Conservation (phyloP, 2,797 vertebrate genomes). For the Rhabdophis nuchalis region DNA sequence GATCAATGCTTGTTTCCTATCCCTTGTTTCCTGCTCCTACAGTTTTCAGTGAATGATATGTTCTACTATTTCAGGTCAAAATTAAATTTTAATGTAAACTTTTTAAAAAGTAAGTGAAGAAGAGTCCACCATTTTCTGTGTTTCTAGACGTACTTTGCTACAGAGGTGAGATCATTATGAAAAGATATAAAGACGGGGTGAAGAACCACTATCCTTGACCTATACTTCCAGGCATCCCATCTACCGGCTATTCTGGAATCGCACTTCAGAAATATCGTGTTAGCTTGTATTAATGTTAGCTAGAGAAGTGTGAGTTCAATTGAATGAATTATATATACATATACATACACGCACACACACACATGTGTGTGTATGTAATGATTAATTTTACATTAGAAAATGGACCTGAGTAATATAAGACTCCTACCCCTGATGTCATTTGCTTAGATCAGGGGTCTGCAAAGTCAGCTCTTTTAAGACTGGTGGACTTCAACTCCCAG, state of each 20-base stretch:
- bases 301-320: not conserved
- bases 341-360: no score
- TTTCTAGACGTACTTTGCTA: not conserved
- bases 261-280: not conserved
- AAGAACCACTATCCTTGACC: not conserved
- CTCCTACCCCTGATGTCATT: not conserved
- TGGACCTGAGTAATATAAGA: not conserved
- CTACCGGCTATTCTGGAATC: not conserved
- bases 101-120: not conserved
- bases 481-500: no score
- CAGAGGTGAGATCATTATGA: not conserved
- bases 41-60: not conserved
- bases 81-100: not conserved
- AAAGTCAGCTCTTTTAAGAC: no score
- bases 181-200: not conserved
- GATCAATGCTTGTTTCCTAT: not conserved
- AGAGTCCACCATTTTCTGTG: not conserved
- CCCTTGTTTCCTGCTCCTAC: not conserved
- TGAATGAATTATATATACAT: conserved; percentile 15
- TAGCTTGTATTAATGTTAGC: not conserved
- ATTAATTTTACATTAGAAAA: conserved; percentile 30
- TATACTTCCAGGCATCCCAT: not conserved
- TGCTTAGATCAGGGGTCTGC: conserved; percentile 26
- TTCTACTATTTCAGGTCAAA: not conserved
- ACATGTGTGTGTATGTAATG: not conserved